A percentile compares a stretch with the other conserved stretches of the same genome.
Conservation (phyloP, 2,888 invertebrate species). For the Nephrocerus scutellatus region DNA sequence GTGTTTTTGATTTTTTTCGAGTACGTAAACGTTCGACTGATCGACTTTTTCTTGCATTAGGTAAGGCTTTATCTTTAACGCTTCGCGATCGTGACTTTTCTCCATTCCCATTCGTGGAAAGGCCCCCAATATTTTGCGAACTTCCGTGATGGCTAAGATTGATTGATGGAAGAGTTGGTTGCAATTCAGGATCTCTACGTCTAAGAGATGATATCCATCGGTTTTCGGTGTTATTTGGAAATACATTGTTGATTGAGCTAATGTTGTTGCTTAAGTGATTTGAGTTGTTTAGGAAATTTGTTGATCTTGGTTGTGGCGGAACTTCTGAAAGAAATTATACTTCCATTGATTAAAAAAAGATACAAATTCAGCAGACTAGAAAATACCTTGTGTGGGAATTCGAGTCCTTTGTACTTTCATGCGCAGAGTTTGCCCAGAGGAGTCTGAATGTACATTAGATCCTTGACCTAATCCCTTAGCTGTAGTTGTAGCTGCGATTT, state of each 20-base stretch:
- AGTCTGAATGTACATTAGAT: no score
- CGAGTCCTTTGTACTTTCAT: conserved; percentile 35
- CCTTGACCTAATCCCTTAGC: conserved; percentile 23
- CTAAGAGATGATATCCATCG: conserved; percentile 65
- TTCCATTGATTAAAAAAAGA: no score
- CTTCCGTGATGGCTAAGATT: conserved; percentile 45
- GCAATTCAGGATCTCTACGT: conserved; percentile 58
- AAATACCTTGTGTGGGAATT: conserved; percentile 47
- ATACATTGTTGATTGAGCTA: conserved; percentile 26
- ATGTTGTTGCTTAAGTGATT: conserved; percentile 8
- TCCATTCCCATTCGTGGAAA: conserved; percentile 28
- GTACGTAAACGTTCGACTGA: conserved; percentile 46
- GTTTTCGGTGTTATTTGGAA: conserved; percentile 50
- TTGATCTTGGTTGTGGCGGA: conserved; percentile 45
- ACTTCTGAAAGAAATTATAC: conserved; percentile 42
- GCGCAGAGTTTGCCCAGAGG: conserved; percentile 25
- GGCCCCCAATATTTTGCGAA: conserved; percentile 48
- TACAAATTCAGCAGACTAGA: no score
- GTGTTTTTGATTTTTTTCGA: conserved; percentile 41
- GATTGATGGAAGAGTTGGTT: conserved; percentile 60
- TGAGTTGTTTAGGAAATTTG: conserved; percentile 26
- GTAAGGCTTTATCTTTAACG: conserved; percentile 32
- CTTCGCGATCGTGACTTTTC: conserved; percentile 32
- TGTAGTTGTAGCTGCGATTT: conserved; percentile 29
- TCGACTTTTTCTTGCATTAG: conserved; percentile 40